Percentiles rank a stretch among this genome's conserved stretches.
These are phyloP conservation scores for Cyprinella venusta DNA, from an alignment of 2,797 vertebrate genomes.

Conservation along the genomic window DNA sequence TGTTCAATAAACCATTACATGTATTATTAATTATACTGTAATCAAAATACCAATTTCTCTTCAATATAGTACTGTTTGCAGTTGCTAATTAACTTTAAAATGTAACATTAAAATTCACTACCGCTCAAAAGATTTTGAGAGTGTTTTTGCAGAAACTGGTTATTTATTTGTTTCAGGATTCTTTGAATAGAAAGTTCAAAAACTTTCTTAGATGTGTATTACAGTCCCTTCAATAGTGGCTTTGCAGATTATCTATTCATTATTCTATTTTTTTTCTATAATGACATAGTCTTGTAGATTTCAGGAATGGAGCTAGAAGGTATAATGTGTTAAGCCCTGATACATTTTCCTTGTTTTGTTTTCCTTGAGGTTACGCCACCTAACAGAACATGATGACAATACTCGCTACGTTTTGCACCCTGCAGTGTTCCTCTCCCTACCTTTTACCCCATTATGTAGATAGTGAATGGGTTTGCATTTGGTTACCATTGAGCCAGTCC, in stretches of 20 bases:
- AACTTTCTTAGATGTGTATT: neutral
- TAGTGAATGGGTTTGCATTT: constrained; percentile 31
- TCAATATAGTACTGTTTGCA: neutral
- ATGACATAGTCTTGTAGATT: neutral
- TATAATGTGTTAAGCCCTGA: neutral
- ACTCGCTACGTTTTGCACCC: neutral
- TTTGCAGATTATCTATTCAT: neutral
- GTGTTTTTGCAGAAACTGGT: neutral
- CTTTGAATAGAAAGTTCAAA: neutral
- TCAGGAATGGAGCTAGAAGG: neutral
- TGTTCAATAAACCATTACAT: neutral
- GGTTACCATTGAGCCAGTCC: constrained; percentile 9
- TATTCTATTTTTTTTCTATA: neutral
- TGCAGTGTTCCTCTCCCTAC: neutral
- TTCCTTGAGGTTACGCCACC: neutral
- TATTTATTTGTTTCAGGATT: no score
- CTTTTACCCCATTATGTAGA: constrained; percentile 12
- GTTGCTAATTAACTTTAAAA: neutral
- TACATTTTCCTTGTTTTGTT: neutral
- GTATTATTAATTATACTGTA: neutral
- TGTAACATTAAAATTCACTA: neutral
- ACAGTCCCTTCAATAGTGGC: neutral
- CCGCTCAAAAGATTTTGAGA: neutral
- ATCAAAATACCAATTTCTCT: neutral
- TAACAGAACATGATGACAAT: neutral